Percentiles rank a stretch among this genome's conserved stretches.
phyloP scores from a whole-genome alignment of 2,888 invertebrate species.

The Abrostola tripartita region DNA sequence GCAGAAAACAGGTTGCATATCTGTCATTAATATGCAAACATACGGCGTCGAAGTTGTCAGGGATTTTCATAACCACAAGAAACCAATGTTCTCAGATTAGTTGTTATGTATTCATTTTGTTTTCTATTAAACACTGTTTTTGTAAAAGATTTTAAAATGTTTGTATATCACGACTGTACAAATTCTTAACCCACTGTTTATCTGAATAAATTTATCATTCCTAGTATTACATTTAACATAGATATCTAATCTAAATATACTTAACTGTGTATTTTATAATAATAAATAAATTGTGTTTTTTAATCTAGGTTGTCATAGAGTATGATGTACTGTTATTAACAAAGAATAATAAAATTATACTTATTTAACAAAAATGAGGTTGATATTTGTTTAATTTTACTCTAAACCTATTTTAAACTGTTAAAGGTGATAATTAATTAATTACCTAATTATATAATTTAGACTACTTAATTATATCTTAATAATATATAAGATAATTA shows the following conservation, averaged over 20 bases:
- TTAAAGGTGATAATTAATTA: background rate
- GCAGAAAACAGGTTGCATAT: constrained; percentile 85
- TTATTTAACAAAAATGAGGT: too few species aligned
- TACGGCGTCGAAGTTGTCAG: constrained; percentile 81
- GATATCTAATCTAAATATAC: too few species aligned
- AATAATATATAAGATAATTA: background rate
- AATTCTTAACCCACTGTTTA: too few species aligned
- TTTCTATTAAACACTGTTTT: background rate
- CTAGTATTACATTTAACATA: too few species aligned
- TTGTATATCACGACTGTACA: too few species aligned
- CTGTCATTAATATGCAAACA: constrained; percentile 82
- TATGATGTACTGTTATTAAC: too few species aligned
- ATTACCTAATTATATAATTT: background rate
- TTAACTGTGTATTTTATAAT: background rate
- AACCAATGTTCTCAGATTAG: constrained; percentile 78
- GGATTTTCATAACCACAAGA: constrained; percentile 84
- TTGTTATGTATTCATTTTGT: background rate
- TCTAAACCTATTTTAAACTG: background rate
- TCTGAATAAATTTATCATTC: too few species aligned
- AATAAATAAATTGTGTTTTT: too few species aligned
- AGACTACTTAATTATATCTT: constrained; percentile 1
- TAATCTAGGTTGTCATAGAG: too few species aligned
- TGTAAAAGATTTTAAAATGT: background rate
- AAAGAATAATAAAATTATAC: too few species aligned
- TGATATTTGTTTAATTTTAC: too few species aligned